Percentiles rank a stretch among this genome's conserved stretches.
These are phyloP conservation scores for Myotis vivesi DNA, from an alignment of 2,797 vertebrate genomes.

Conservation along the genomic window DNA sequence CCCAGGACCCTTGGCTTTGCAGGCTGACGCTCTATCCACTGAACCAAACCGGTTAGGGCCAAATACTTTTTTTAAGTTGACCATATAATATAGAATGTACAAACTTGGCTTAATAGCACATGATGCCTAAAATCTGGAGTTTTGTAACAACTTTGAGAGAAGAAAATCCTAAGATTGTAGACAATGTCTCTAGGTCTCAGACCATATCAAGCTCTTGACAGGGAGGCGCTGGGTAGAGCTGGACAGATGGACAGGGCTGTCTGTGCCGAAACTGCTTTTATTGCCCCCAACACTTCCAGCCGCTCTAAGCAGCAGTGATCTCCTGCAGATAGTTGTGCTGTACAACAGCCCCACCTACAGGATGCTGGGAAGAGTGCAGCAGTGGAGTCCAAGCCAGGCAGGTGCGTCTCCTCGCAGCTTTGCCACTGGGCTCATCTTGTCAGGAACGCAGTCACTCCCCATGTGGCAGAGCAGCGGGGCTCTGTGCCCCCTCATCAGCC, in stretches of 20 bases:
- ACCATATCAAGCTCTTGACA: background rate
- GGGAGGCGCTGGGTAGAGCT: background rate
- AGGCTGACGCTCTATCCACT: background rate
- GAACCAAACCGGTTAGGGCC: background rate
- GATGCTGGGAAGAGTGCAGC: background rate
- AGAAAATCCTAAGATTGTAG: background rate
- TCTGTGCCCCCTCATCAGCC: background rate
- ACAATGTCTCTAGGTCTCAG: background rate
- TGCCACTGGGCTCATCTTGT: background rate
- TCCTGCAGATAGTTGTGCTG: background rate
- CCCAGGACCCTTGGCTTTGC: background rate
- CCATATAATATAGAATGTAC: background rate
- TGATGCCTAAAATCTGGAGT: background rate
- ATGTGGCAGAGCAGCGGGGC: background rate
- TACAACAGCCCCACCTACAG: slow-evolving; percentile 19
- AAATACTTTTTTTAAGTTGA: background rate
- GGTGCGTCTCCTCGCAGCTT: background rate
- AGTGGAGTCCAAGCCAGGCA: rapidly evolving
- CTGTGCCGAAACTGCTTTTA: background rate
- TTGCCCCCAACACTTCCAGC: rapidly evolving
- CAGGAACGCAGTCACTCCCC: background rate
- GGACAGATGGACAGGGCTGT: background rate
- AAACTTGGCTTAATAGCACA: background rate
- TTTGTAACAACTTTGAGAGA: background rate
- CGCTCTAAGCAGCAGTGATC: rapidly evolving